Conservation (phyloP, 1,140 invertebrate genomes). For the Drosophila pectinifera region DNA sequence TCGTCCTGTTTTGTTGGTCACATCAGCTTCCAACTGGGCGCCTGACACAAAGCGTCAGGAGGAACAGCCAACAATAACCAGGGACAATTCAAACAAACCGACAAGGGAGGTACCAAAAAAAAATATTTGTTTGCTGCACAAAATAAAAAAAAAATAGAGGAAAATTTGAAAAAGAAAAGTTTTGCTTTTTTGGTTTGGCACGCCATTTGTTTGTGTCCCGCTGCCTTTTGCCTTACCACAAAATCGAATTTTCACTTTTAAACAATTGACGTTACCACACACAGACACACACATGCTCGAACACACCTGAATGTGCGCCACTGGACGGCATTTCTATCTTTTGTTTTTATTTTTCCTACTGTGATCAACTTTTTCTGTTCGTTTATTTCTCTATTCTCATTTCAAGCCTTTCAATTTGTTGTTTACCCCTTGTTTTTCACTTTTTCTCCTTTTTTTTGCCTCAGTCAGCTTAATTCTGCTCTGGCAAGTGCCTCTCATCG, state of each 20-base stretch:
- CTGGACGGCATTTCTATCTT: conserved; percentile 16
- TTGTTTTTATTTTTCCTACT: conserved; percentile 11
- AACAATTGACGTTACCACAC: conserved; percentile 78
- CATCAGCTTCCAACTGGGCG: conserved; percentile 49
- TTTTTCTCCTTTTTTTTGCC: conserved; percentile 33
- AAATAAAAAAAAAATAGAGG: conserved; percentile 6
- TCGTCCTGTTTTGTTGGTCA: conserved; percentile 43
- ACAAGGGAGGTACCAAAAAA: conserved; percentile 44
- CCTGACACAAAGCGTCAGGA: conserved; percentile 72
- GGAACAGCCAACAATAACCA: conserved; percentile 54
- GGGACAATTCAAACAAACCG: conserved; percentile 66
- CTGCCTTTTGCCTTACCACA: conserved; percentile 68
- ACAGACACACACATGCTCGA: neutral
- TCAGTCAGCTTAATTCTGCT: conserved; percentile 52
- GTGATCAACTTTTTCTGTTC: conserved; percentile 42
- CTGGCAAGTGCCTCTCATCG: conserved; percentile 48
- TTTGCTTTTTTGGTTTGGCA: conserved; percentile 65
- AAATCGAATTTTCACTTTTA: conserved; percentile 85
- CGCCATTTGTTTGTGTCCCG: conserved; percentile 62
- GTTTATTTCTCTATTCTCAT: conserved; percentile 41
- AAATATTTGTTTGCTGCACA: conserved; percentile 54
- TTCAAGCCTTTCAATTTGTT: conserved; percentile 73
- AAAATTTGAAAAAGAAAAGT: conserved; percentile 52
- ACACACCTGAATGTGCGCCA: conserved; percentile 45
- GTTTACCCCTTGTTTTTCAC: conserved; percentile 59